Conservation (phyloP, 2,113 vertebrate genomes). For the Theristicus caerulescens region DNA sequence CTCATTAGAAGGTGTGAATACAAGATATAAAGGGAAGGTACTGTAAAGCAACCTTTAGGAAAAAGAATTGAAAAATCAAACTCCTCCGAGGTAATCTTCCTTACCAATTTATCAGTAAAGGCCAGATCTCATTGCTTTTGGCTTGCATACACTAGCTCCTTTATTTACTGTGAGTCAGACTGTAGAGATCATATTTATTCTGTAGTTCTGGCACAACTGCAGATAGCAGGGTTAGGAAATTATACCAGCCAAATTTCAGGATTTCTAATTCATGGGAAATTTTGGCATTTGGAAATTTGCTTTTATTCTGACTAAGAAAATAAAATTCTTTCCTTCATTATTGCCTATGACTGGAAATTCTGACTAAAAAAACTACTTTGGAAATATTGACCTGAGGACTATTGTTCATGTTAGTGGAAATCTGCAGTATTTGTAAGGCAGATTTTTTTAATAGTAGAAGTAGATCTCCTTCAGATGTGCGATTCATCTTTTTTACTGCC, state of each 20-base stretch:
- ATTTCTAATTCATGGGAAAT: conserved; percentile 42
- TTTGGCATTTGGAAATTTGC: conserved; percentile 16
- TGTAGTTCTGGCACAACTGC: neutral
- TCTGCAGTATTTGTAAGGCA: neutral
- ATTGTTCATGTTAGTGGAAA: neutral
- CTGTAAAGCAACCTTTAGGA: neutral
- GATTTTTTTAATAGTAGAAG: neutral
- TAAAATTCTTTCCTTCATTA: neutral
- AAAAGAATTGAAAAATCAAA: neutral
- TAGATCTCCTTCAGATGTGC: neutral
- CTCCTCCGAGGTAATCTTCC: neutral
- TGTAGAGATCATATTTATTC: conserved; percentile 26
- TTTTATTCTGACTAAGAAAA: conserved; percentile 24
- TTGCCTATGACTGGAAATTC: neutral
- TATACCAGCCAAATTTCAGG: neutral
- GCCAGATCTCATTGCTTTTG: neutral
- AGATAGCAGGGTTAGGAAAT: neutral
- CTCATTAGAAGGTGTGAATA: conserved; percentile 27
- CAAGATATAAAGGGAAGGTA: neutral
- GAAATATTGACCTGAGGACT: neutral
- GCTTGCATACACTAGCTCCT: neutral
- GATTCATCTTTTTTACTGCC: neutral
- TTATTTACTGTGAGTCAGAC: conserved; percentile 19
- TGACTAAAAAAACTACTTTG: neutral
- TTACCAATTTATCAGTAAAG: neutral